Percentiles rank a stretch among this genome's conserved stretches.
Conservation (phyloP, 1,140 invertebrate genomes). For the Drosophila mayri region DNA sequence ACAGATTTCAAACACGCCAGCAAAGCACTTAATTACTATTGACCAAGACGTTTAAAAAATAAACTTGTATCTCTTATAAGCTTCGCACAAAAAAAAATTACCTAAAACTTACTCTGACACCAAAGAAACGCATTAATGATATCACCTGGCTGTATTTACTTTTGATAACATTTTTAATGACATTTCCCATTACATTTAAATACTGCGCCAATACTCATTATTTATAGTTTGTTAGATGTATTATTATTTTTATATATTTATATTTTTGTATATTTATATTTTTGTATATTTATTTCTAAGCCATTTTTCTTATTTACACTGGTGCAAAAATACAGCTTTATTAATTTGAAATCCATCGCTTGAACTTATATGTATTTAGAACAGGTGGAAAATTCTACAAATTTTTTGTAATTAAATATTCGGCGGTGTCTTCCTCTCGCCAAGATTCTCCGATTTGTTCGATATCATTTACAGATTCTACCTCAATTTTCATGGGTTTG, state of each 20-base stretch:
- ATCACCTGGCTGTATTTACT: constrained; percentile 21
- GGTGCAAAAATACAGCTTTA: constrained; percentile 6
- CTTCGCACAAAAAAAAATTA: constrained; percentile 23
- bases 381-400: not conserved
- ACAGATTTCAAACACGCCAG: not conserved
- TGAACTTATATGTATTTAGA: not conserved
- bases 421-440: not conserved
- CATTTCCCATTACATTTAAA: constrained; percentile 72
- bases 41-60: no score
- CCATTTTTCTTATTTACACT: not conserved
- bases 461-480: not conserved
- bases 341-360: constrained; percentile 9
- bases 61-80: not conserved
- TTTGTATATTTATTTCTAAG: not conserved
- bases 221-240: constrained; percentile 3
- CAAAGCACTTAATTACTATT: not conserved
- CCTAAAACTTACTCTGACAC: constrained; percentile 9
- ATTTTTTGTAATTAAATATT: not conserved
- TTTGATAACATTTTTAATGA: constrained; percentile 56
- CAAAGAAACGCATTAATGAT: no score
- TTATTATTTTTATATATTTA: not conserved
- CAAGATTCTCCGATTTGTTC: not conserved
- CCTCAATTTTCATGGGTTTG: not conserved
- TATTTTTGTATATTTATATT: not conserved
- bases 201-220: constrained; percentile 38